Evolutionary conservation across 2,797 vertebrate species (phyloP).

Genomic region (Microctenopoma lineatum): DNA sequence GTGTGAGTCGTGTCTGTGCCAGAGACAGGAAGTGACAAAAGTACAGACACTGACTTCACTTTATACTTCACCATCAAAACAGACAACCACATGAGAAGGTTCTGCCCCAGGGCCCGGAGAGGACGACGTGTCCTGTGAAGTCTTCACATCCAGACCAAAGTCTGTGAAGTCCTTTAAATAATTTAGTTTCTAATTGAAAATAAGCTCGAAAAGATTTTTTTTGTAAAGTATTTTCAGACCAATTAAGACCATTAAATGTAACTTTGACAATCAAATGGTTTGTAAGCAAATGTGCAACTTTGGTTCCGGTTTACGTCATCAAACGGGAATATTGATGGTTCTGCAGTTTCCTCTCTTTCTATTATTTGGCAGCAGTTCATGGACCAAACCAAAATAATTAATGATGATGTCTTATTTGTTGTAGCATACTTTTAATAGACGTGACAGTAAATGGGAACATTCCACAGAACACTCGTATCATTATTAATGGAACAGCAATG

Average conservation of each 20-base stretch:
- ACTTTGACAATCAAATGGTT: not conserved
- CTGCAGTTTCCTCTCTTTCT: not conserved
- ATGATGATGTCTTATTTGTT: too few species aligned
- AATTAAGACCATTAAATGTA: too few species aligned
- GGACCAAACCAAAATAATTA: too few species aligned
- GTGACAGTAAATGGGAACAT: too few species aligned
- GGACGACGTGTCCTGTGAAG: slow-evolving; percentile 33
- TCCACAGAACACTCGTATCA: not conserved
- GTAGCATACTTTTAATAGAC: too few species aligned
- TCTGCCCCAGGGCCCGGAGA: slow-evolving; percentile 27
- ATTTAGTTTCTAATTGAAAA: slow-evolving; percentile 27
- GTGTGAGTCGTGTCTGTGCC: slow-evolving; percentile 11
- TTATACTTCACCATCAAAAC: slow-evolving; percentile 42
- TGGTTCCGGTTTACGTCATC: not conserved
- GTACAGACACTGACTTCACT: slow-evolving; percentile 26
- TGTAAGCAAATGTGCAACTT: not conserved
- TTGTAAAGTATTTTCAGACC: too few species aligned
- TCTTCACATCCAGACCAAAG: slow-evolving; percentile 29
- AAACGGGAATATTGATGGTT: not conserved
- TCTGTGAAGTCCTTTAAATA: slow-evolving; percentile 32
- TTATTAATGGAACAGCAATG: not conserved
- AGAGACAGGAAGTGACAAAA: slow-evolving; percentile 26
- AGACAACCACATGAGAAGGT: slow-evolving; percentile 8
- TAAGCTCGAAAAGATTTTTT: not conserved
- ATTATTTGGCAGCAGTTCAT: not conserved